Conservation (phyloP, 1,140 invertebrate species). For the Elymnias hypermnestra region DNA sequence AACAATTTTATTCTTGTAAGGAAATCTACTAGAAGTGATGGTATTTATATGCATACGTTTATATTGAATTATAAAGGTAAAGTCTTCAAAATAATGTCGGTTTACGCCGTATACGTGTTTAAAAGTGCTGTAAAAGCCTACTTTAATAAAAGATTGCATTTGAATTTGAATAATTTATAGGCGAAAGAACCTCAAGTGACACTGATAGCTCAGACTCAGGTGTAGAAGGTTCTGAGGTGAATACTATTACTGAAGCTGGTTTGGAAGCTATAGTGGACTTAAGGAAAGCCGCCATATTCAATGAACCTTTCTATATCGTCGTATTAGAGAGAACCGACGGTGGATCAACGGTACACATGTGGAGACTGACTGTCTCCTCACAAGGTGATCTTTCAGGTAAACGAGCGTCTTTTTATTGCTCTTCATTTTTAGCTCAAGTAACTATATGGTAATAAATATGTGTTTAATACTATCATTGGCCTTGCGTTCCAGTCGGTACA, state of each 20-base stretch:
- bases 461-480: too few relatives aligned
- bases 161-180: too few relatives aligned
- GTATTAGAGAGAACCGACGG: slow-evolving; percentile 90
- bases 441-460: too few relatives aligned
- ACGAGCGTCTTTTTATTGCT: not conserved
- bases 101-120: too few relatives aligned
- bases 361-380: slow-evolving; percentile 94
- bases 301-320: slow-evolving; percentile 97
- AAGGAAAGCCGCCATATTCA: slow-evolving; percentile 89
- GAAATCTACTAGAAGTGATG: too few relatives aligned
- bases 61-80: too few relatives aligned
- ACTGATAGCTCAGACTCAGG: slow-evolving; percentile 45
- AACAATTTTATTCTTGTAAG: too few relatives aligned
- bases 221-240: slow-evolving; percentile 47
- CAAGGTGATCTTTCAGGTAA: slow-evolving; percentile 80
- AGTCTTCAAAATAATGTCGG: too few relatives aligned
- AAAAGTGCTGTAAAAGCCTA: too few relatives aligned
- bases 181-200: slow-evolving; percentile 52
- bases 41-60: too few relatives aligned
- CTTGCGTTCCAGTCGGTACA: not conserved
- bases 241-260: slow-evolving; percentile 80
- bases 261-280: slow-evolving; percentile 93
- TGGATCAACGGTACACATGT: slow-evolving; percentile 96
- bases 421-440: too few relatives aligned
- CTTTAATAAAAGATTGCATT: too few relatives aligned